Conservation (phyloP, 2,113 vertebrate species). For the Limanda limanda region DNA sequence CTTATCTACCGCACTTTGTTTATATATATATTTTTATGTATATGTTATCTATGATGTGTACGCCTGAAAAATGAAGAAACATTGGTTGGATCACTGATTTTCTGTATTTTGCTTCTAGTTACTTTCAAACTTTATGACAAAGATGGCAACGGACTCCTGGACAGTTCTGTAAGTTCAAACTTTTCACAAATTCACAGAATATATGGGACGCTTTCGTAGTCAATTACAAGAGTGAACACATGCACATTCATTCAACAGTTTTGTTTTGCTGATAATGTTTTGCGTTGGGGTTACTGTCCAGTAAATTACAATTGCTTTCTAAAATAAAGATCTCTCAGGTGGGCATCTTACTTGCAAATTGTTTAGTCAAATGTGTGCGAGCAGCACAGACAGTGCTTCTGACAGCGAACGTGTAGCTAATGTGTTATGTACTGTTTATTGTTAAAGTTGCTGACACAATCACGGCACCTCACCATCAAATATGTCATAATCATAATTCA, state of each 20-base stretch:
- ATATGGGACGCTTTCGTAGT: neutral
- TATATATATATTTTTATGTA: neutral
- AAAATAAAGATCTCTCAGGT: too few species aligned
- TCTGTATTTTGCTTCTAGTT: conserved; percentile 78
- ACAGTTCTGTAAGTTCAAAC: conserved; percentile 88
- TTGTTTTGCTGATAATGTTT: neutral
- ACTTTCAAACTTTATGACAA: conserved; percentile 94
- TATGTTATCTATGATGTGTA: neutral
- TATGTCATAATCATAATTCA: too few species aligned
- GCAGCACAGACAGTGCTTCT: too few species aligned
- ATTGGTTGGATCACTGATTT: neutral
- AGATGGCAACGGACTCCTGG: conserved; percentile 91
- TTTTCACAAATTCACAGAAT: neutral
- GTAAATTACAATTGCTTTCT: neutral
- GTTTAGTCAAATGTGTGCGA: too few species aligned
- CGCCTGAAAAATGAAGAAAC: conserved; percentile 4
- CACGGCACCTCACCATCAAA: too few species aligned
- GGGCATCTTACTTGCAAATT: too few species aligned
- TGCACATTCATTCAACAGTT: neutral
- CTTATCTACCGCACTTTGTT: conserved; percentile 1
- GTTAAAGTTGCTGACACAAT: too few species aligned
- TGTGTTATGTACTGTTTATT: too few species aligned
- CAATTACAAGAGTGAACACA: neutral
- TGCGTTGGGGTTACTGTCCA: neutral
- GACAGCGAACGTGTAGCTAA: too few species aligned